Evolutionary conservation across 2,797 vertebrate genomes (phyloP).

Genomic region (Sebastes melanostomus): DNA sequence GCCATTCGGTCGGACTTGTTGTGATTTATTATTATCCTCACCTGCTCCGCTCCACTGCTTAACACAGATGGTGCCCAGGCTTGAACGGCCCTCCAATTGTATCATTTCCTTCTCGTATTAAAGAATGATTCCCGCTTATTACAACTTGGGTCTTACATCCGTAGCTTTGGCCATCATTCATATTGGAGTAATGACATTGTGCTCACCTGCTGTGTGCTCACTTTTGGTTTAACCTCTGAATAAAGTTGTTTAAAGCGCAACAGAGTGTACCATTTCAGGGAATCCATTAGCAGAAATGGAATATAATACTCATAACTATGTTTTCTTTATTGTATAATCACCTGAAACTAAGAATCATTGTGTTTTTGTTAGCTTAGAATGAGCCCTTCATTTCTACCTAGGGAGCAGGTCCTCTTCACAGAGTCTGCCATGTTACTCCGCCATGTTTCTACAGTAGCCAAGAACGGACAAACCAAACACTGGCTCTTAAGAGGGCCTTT

Average conservation of each 20-base stretch:
- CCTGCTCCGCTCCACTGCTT: conserved; percentile 15
- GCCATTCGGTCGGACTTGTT: conserved; percentile 6
- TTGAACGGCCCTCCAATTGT: not conserved
- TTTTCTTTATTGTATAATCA: no score
- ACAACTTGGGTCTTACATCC: not conserved
- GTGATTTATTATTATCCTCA: conserved; percentile 38
- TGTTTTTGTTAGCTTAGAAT: no score
- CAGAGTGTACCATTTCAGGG: not conserved
- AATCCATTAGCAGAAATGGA: no score
- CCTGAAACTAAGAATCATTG: no score
- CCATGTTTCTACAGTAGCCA: no score
- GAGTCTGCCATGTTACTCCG: rapidly evolving
- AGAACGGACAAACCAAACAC: no score
- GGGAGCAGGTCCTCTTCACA: no score
- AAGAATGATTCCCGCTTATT: not conserved
- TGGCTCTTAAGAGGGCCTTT: no score
- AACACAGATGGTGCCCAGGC: not conserved
- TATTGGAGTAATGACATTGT: not conserved
- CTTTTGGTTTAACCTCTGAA: not conserved
- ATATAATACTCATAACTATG: no score
- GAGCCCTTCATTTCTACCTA: no score
- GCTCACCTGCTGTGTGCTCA: not conserved
- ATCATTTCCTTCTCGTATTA: not conserved
- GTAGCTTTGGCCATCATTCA: not conserved
- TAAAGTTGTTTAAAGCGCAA: not conserved